These are phyloP conservation scores for Notarius lentiginosus DNA, from an alignment of 2,113 vertebrate species.

Conservation along the genomic window DNA sequence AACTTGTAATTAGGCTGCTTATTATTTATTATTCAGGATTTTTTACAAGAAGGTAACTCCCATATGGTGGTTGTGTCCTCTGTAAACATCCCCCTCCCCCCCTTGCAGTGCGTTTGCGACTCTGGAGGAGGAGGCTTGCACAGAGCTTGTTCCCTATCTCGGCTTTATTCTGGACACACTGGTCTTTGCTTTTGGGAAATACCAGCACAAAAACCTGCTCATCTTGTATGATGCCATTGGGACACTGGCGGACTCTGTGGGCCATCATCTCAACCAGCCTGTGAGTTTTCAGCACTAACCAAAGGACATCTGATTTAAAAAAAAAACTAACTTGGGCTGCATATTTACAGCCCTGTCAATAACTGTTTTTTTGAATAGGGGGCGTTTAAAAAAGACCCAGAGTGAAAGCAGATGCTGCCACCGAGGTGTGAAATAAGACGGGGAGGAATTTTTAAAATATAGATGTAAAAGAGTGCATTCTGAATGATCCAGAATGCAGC, in stretches of 20 bases:
- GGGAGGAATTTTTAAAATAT: too few species aligned
- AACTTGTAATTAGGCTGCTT: background rate
- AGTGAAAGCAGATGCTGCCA: too few species aligned
- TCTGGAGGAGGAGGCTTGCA: constrained; percentile 92
- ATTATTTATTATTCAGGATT: too few species aligned
- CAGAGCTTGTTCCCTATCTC: constrained; percentile 92
- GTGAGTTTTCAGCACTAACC: constrained; percentile 13
- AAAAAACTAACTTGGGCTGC: background rate
- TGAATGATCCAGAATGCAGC: too few species aligned
- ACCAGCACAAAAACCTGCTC: constrained; percentile 95
- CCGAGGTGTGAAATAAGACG: too few species aligned
- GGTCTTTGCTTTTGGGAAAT: constrained; percentile 94
- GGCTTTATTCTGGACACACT: constrained; percentile 94
- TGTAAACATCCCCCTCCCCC: too few species aligned
- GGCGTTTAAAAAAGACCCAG: too few species aligned
- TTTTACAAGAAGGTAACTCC: background rate
- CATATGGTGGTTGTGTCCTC: too few species aligned
- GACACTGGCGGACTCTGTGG: constrained; percentile 91
- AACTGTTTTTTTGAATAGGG: too few species aligned
- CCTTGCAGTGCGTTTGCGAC: constrained; percentile 86
- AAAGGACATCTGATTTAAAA: background rate
- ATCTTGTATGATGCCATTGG: constrained; percentile 96
- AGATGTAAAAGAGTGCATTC: too few species aligned
- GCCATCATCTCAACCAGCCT: constrained; percentile 90
- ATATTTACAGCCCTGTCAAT: background rate